phyloP scores from a whole-genome alignment of 2,797 vertebrate species.

The Sebastes steindachneri region DNA sequence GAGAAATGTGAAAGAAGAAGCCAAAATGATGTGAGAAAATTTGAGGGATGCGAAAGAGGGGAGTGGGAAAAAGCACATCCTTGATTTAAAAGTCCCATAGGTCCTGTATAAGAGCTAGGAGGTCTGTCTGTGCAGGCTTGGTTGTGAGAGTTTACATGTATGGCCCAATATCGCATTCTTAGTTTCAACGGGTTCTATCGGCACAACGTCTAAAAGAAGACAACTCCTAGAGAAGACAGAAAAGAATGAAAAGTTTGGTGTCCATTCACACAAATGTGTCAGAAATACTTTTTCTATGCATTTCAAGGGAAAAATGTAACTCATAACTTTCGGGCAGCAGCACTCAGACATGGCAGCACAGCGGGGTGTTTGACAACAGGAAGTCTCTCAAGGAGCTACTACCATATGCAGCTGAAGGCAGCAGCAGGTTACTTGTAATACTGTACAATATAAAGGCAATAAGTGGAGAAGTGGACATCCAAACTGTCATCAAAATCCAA shows the following conservation, averaged over 20 bases:
- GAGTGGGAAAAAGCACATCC: conserved; percentile 33
- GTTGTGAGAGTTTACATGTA: conserved; percentile 22
- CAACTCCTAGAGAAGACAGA: not conserved
- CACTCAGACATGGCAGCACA: not conserved
- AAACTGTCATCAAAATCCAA: not conserved
- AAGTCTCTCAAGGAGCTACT: not conserved
- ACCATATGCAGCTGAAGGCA: not conserved
- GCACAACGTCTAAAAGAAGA: not conserved
- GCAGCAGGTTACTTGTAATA: not conserved
- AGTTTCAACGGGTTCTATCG: conserved; percentile 5
- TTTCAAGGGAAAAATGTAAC: not conserved
- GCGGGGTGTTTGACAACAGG: not conserved
- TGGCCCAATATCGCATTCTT: conserved; percentile 31
- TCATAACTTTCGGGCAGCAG: not conserved
- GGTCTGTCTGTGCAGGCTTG: conserved; percentile 30
- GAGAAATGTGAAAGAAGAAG: conserved; percentile 54
- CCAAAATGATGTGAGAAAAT: conserved; percentile 58
- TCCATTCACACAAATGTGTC: not conserved
- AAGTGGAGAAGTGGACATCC: not conserved
- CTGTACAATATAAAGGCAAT: not conserved
- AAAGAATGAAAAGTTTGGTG: not conserved
- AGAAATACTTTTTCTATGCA: not conserved
- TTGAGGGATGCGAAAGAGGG: conserved; percentile 30
- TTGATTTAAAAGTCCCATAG: conserved; percentile 66
- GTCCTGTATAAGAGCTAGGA: conserved; percentile 42